Evolutionary conservation across 2,113 vertebrate species (phyloP).

Genomic region (Lycocorax pyrrhopterus): DNA sequence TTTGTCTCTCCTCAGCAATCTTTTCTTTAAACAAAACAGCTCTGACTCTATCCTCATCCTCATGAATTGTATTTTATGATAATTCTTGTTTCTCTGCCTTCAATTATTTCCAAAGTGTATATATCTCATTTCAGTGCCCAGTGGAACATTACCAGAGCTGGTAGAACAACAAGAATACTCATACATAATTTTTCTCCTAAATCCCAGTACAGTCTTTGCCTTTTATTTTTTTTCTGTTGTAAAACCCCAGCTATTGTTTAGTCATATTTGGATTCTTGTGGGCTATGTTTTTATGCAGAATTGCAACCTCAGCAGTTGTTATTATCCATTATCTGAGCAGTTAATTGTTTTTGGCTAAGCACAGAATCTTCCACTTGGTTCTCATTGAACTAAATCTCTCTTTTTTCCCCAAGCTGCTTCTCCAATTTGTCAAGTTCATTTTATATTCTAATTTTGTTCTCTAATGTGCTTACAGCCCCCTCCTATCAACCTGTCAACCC

Average conservation of each 20-base stretch:
- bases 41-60: not conserved
- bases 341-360: slow-evolving; percentile 34
- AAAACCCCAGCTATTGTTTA: not conserved
- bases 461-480: not conserved
- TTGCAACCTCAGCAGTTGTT: not conserved
- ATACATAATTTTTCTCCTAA: not conserved
- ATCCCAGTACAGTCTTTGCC: not conserved
- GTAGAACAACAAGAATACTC: not conserved
- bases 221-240: not conserved
- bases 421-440: slow-evolving; percentile 47
- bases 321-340: not conserved
- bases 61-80: not conserved
- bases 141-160: not conserved
- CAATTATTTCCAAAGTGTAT: not conserved
- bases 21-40: not conserved
- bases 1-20: not conserved
- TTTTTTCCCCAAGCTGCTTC: slow-evolving; percentile 1
- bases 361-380: slow-evolving; percentile 30
- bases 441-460: slow-evolving; percentile 44
- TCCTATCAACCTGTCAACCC: slow-evolving; percentile 26
- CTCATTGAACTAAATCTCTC: not conserved
- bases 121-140: not conserved
- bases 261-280: not conserved
- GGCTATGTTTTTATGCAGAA: not conserved
- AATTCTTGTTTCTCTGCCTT: not conserved